Conservation (phyloP, 2,888 invertebrate genomes). For the Drosophila yooni region DNA sequence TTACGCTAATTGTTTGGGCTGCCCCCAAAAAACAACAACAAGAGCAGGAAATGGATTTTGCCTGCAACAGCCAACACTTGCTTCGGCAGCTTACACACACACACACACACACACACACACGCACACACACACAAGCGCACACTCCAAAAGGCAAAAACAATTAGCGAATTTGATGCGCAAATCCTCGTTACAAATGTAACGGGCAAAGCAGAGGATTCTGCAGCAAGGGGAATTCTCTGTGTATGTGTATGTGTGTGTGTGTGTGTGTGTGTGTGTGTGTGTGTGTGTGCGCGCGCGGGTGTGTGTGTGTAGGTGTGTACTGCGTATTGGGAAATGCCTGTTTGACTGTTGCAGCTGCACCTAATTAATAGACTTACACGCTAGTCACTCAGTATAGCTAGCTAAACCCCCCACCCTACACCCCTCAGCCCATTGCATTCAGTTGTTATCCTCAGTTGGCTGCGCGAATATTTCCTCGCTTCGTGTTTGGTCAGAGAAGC, state of each 20-base stretch:
- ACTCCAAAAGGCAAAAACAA: conserved; percentile 72
- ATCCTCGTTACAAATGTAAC: conserved; percentile 72
- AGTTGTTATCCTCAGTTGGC: not conserved
- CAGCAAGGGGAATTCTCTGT: not conserved
- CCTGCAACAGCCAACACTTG: no score
- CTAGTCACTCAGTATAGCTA: conserved; percentile 29
- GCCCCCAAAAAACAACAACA: conserved; percentile 24
- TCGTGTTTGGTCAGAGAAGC: conserved; percentile 6
- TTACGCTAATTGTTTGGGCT: conserved; percentile 83
- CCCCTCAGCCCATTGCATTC: not conserved
- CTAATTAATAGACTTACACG: conserved; percentile 76
- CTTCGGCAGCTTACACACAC: no score
- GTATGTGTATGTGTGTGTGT: not conserved
- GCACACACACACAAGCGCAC: conserved; percentile 2
- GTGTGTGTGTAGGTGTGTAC: conserved; percentile 3
- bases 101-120: not conserved
- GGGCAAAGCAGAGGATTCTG: conserved; percentile 4
- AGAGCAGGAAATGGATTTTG: conserved; percentile 8
- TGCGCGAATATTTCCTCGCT: conserved; percentile 4
- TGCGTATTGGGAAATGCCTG: conserved; percentile 19
- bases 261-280: not conserved
- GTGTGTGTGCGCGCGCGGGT: not conserved
- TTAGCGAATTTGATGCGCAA: conserved; percentile 80
- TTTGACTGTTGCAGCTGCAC: conserved; percentile 47
- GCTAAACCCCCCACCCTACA: not conserved